A percentile compares a stretch with the other conserved stretches of the same genome.
phyloP scores from a whole-genome alignment of 1,140 invertebrate species.

The Paramacrobiotus metropolitanus region DNA sequence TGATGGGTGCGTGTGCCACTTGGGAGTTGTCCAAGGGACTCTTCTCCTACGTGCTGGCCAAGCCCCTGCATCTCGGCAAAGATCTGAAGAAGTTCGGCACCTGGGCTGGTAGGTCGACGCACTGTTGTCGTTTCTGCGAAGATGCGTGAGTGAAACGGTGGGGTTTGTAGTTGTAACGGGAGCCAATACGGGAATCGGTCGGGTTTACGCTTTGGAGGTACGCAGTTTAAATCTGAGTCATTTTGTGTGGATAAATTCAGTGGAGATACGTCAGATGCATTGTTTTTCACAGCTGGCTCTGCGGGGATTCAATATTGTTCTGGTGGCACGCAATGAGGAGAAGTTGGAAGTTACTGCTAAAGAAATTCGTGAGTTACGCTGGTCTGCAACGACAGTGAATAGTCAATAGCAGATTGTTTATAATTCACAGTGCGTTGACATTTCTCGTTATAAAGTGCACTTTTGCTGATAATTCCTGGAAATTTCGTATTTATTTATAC shows the following conservation, averaged over 20 bases:
- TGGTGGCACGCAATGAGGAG: constrained; percentile 56
- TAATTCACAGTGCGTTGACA: no score
- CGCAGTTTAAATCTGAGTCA: background rate
- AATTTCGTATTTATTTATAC: no score
- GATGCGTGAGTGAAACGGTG: background rate
- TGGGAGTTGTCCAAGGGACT: background rate
- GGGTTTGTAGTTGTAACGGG: background rate
- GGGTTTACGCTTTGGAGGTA: background rate
- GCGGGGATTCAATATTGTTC: constrained; percentile 54
- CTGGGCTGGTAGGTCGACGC: background rate
- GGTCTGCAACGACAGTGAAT: no score
- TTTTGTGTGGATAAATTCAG: background rate
- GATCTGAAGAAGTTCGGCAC: background rate
- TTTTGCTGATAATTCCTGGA: no score
- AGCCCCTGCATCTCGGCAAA: background rate
- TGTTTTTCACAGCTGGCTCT: constrained; percentile 38
- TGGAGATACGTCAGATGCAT: no score
- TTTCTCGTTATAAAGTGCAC: no score
- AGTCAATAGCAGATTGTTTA: no score
- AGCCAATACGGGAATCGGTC: constrained; percentile 1
- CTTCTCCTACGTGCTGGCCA: background rate
- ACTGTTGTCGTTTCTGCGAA: background rate
- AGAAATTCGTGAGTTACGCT: constrained; percentile 53
- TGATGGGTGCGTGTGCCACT: background rate
- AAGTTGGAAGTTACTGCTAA: constrained; percentile 55